These are phyloP conservation scores for Agrochola lychnidis DNA, from an alignment of 2,888 invertebrate species.

Conservation along the genomic window DNA sequence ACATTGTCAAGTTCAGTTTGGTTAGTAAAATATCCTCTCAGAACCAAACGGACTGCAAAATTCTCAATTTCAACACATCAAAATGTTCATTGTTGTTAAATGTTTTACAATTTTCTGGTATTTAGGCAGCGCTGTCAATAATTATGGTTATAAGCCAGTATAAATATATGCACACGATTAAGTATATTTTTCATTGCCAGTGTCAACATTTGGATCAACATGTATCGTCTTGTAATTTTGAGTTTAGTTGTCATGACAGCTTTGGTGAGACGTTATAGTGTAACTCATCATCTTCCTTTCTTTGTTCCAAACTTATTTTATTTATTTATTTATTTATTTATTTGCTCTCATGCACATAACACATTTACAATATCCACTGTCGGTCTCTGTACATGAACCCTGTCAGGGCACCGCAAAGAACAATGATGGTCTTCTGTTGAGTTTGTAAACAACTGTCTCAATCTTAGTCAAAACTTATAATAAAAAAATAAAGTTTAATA, in stretches of 20 bases:
- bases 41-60: neutral
- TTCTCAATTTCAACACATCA: neutral
- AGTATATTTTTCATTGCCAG: neutral
- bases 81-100: neutral
- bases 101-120: constrained; percentile 64
- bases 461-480: no score
- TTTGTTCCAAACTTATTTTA: no score
- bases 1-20: neutral
- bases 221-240: constrained; percentile 53
- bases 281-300: no score
- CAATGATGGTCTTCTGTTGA: no score
- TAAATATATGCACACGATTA: constrained; percentile 21
- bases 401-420: no score
- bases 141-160: constrained; percentile 26
- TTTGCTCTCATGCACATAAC: no score
- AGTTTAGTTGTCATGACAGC: constrained; percentile 22
- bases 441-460: no score
- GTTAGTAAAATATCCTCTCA: neutral
- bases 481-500: no score
- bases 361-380: no score
- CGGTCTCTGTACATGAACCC: no score
- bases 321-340: no score
- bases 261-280: constrained; percentile 26
- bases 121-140: constrained; percentile 42
- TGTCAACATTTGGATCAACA: constrained; percentile 28